Evolutionary conservation across 1,140 invertebrate genomes (phyloP).

Genomic region (Pomacea maculata): DNA sequence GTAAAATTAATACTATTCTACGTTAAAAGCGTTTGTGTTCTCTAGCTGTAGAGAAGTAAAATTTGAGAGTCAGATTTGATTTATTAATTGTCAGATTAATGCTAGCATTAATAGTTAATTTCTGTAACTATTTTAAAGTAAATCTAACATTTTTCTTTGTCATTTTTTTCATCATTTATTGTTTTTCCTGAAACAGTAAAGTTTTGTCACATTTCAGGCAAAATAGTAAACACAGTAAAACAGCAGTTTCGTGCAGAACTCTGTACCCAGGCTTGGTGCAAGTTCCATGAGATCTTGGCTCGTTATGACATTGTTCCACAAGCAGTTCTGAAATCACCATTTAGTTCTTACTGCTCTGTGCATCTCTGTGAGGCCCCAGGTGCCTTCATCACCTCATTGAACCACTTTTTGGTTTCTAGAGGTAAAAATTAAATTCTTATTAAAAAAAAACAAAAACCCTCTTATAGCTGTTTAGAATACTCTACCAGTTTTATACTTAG

Average conservation of each 20-base stretch:
- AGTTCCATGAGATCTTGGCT: constrained; percentile 85
- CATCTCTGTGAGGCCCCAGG: constrained; percentile 96
- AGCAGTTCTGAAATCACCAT: not conserved
- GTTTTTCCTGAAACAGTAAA: not conserved
- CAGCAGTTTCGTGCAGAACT: constrained; percentile 49
- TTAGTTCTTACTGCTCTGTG: constrained; percentile 72
- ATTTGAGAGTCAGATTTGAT: too few species aligned
- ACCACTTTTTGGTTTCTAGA: constrained; percentile 79
- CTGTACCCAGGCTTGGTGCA: constrained; percentile 86
- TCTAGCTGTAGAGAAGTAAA: too few species aligned
- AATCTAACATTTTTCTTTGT: not conserved
- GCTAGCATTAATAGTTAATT: not conserved
- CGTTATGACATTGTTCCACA: constrained; percentile 71
- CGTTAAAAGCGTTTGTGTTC: too few species aligned
- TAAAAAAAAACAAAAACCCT: too few species aligned
- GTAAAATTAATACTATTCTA: too few species aligned
- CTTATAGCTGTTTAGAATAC: too few species aligned
- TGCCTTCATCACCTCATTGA: constrained; percentile 88
- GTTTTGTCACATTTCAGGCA: not conserved
- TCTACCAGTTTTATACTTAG: too few species aligned
- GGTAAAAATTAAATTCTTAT: constrained; percentile 33
- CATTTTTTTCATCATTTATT: not conserved
- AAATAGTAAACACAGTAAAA: constrained; percentile 28
- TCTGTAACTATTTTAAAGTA: not conserved
- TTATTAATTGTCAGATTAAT: too few species aligned